These are phyloP conservation scores for Tetranychus cinnabarinus DNA, from an alignment of 1,140 invertebrate genomes.

Conservation along the genomic window DNA sequence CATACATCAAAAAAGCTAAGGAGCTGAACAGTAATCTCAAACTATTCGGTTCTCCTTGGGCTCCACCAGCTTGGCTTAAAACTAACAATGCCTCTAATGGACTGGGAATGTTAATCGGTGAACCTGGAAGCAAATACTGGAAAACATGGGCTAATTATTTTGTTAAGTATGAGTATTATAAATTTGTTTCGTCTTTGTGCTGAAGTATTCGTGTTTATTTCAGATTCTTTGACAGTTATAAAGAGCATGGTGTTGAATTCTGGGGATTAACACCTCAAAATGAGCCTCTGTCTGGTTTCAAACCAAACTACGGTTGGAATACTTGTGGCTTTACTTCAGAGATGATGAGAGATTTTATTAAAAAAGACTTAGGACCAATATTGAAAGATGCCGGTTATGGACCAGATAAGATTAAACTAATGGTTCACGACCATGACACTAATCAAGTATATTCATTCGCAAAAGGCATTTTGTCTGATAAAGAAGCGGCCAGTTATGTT, in stretches of 20 bases:
- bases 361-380: slow-evolving; percentile 3
- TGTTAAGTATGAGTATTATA: background rate
- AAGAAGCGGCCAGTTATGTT: slow-evolving; percentile 3
- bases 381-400: slow-evolving; percentile 19
- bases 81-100: slow-evolving; percentile 41
- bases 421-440: slow-evolving; percentile 2
- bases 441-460: background rate
- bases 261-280: slow-evolving; percentile 39
- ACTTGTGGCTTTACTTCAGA: background rate
- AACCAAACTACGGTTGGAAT: slow-evolving; percentile 21
- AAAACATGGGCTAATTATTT: slow-evolving; percentile 49
- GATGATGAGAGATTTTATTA: slow-evolving; percentile 4
- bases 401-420: slow-evolving; percentile 9
- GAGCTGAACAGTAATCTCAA: slow-evolving; percentile 23
- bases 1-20: slow-evolving; percentile 31
- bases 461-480: slow-evolving; percentile 4
- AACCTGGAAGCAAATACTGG: background rate
- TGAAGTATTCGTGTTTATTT: background rate
- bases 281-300: slow-evolving; percentile 28
- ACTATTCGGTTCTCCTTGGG: slow-evolving; percentile 51
- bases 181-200: no score
- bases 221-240: slow-evolving; percentile 35
- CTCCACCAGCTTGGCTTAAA: slow-evolving; percentile 67
- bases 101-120: background rate
- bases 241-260: slow-evolving; percentile 25